These are phyloP conservation scores for Apteryx mantelli DNA, from an alignment of 2,113 vertebrate species.

Conservation along the genomic window DNA sequence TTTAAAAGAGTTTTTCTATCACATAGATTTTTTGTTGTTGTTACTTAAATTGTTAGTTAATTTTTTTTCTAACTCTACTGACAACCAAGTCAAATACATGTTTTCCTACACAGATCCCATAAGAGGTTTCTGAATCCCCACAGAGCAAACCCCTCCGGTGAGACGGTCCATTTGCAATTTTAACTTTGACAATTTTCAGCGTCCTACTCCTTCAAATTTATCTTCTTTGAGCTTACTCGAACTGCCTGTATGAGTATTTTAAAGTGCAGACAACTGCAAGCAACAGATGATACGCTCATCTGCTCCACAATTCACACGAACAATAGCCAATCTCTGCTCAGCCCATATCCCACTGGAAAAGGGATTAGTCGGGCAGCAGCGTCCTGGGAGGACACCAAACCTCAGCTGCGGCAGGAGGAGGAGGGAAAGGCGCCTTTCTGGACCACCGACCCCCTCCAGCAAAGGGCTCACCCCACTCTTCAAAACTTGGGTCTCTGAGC, in stretches of 20 bases:
- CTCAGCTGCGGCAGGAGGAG: not conserved
- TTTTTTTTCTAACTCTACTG: not conserved
- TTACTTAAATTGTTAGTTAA: not conserved
- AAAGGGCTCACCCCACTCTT: not conserved
- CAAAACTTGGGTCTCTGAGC: not conserved
- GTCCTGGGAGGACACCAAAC: slow-evolving; percentile 40
- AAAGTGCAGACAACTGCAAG: not conserved
- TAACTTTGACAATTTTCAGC: not conserved
- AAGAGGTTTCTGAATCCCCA: not conserved
- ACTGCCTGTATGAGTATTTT: not conserved
- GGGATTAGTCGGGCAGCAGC: slow-evolving; percentile 29
- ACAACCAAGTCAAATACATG: not conserved
- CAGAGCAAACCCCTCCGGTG: not conserved
- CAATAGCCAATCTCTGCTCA: slow-evolving; percentile 50
- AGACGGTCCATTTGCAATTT: not conserved
- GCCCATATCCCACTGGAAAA: slow-evolving; percentile 33
- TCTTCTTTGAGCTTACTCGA: not conserved
- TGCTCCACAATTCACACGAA: not conserved
- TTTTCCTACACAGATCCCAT: not conserved
- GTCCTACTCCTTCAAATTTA: not conserved
- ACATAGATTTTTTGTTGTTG: not conserved
- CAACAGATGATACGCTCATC: slow-evolving; percentile 52
- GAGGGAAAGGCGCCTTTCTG: not conserved
- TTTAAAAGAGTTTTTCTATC: not conserved
- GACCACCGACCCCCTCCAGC: not conserved